A percentile compares a stretch with the other conserved stretches of the same genome.
phyloP scores from a whole-genome alignment of 2,888 invertebrate species.

The Drosophila austrosaltans region DNA sequence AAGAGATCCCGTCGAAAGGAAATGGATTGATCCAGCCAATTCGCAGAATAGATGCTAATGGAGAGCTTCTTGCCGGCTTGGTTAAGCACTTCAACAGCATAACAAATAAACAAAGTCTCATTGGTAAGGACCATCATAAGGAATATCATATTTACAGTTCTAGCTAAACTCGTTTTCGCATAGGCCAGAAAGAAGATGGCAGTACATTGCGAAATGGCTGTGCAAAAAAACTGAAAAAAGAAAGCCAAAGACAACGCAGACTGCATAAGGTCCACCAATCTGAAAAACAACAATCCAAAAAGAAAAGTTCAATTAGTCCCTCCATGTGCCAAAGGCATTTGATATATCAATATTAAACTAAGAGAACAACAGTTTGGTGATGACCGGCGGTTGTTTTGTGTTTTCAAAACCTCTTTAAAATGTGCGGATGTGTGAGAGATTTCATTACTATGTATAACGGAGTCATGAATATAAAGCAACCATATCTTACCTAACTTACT shows the following conservation, averaged over 20 bases:
- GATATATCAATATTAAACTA: too few species aligned
- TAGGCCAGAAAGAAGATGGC: conserved; percentile 83
- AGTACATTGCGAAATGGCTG: conserved; percentile 80
- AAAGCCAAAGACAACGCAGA: conserved; percentile 84
- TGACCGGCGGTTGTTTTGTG: too few species aligned
- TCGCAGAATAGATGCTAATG: conserved; percentile 84
- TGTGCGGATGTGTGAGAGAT: too few species aligned
- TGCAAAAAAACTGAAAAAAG: conserved; percentile 85
- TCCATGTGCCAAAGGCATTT: too few species aligned
- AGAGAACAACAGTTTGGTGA: too few species aligned
- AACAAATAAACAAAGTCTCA: conserved; percentile 85
- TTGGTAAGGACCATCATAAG: conserved; percentile 82
- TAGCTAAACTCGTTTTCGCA: conserved; percentile 49
- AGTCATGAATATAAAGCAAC: too few species aligned
- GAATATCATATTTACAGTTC: conserved; percentile 36
- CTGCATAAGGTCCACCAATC: conserved; percentile 84
- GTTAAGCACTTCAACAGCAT: conserved; percentile 85
- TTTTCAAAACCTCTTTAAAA: too few species aligned
- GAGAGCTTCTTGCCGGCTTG: conserved; percentile 84
- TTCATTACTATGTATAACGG: too few species aligned
- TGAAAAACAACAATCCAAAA: conserved; percentile 52
- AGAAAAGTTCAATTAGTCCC: too few species aligned
- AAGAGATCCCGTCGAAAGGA: conserved; percentile 81
- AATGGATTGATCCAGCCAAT: conserved; percentile 85
- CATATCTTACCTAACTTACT: too few species aligned